Percentiles rank a stretch among this genome's conserved stretches.
Conservation (phyloP, 2,797 vertebrate species). For the Carcharodon carcharias region DNA sequence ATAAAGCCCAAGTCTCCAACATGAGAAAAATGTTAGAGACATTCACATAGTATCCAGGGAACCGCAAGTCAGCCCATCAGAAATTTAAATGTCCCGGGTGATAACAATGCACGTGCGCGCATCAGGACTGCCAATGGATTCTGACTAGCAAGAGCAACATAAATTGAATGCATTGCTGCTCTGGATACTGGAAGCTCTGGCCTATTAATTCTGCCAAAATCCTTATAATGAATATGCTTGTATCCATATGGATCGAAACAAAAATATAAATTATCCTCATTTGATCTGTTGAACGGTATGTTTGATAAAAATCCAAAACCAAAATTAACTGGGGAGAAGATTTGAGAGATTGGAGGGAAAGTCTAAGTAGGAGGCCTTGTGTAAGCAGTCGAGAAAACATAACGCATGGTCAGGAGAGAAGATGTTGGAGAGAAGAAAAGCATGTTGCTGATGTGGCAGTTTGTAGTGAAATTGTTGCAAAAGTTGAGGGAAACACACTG, state of each 20-base stretch:
- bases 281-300: background rate
- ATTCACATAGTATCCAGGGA: too few species aligned
- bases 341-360: background rate
- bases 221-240: background rate
- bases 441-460: background rate
- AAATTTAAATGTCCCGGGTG: too few species aligned
- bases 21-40: too few species aligned
- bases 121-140: too few species aligned
- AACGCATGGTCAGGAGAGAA: background rate
- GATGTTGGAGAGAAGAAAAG: too few species aligned
- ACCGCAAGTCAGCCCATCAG: too few species aligned
- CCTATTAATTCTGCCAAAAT: background rate
- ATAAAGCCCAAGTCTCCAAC: too few species aligned
- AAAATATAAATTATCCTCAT: background rate
- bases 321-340: background rate
- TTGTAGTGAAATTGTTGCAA: background rate
- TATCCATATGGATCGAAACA: background rate
- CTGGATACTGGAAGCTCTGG: too few species aligned
- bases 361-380: background rate
- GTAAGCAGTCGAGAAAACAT: background rate
- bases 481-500: background rate
- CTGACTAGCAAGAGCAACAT: too few species aligned
- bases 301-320: background rate
- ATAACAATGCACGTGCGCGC: too few species aligned
- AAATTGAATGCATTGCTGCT: too few species aligned